Evolutionary conservation across 2,113 vertebrate genomes (phyloP).

Genomic region (Pteruthius melanotis): DNA sequence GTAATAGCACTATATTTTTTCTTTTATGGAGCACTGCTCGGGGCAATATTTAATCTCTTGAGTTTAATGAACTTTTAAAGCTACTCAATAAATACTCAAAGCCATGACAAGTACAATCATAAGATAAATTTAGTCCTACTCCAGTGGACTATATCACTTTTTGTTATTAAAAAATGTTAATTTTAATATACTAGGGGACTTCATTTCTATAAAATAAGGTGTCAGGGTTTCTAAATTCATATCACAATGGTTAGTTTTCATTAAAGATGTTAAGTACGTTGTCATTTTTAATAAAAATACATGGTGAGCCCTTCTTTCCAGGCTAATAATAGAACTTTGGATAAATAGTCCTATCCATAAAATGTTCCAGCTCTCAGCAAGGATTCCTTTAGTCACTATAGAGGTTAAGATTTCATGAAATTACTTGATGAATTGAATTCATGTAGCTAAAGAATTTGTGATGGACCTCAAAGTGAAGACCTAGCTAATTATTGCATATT

Average conservation of each 20-base stretch:
- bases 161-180: slow-evolving; percentile 76
- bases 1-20: slow-evolving; percentile 72
- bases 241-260: slow-evolving; percentile 22
- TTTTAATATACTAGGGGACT: slow-evolving; percentile 69
- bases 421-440: slow-evolving; percentile 20
- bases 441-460: background rate
- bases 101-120: slow-evolving; percentile 68
- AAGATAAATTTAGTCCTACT: slow-evolving; percentile 69
- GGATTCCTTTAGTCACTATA: background rate
- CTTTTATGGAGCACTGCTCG: slow-evolving; percentile 70
- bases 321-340: slow-evolving; percentile 53
- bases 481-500: background rate
- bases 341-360: slow-evolving; percentile 38
- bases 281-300: slow-evolving; percentile 18
- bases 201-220: slow-evolving; percentile 68
- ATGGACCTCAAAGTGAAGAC: background rate
- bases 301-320: background rate
- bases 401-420: background rate
- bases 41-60: slow-evolving; percentile 76
- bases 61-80: slow-evolving; percentile 83
- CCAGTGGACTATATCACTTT: slow-evolving; percentile 65
- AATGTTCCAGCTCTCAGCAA: slow-evolving; percentile 40
- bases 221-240: background rate
- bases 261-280: slow-evolving; percentile 45
- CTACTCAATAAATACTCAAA: slow-evolving; percentile 76